Base-by-base conservation (phyloP, 2,797 vertebrate genomes). In the Lagodon rhomboides region DNA sequence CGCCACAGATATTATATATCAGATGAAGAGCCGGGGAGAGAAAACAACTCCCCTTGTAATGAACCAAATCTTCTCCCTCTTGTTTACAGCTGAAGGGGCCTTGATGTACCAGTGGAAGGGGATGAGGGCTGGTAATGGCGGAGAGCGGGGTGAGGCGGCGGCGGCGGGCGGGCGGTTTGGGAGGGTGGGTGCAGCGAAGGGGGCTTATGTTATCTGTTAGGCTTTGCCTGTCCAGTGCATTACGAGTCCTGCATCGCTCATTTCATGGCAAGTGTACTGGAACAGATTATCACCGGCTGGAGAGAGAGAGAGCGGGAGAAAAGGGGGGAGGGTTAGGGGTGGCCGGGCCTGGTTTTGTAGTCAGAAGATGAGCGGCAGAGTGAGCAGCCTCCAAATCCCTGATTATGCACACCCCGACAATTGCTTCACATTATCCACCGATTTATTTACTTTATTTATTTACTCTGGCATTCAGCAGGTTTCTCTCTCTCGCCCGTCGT, bases 251-350 rank as follows among this genome's bases (percentile, higher is more conserved):
- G 88, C 87, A 89, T 92, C 82, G 83, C 88, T 93, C 87, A 93
- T 94, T 94, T 94, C 90, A 92, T 93, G 93, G 91, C 89, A 86
- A 90, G 89, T 91, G 85, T 88, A 91, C 92, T 94, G 93, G 93
- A 94, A 93, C 91, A 92, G 92, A 94, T 94, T 94, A 94, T 90
- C 75, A 87, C 73, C 63, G 87, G 88, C 90, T 87, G 87, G 71
- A 92, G 84, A 86, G 84, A 72, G 73, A 22, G 67, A 27, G 54
- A 27, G 63, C 1, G 58, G 5, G 46, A 23, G 9, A 1, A 18
- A 3, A 16, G 41, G 51, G 38, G 71, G 71, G 61, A 30, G 69
- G 27, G 25, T 16, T 20, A 34, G 79, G 66, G 69, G 66, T 74
- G 54, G 75, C n/a, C 4, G 16, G 78, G 78, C 56, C 79, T 72